Evolutionary conservation across 2,113 vertebrate species (phyloP), one percentile per base, ranked within the genome.

Genomic region (Cyprinodon tularosa): DNA sequence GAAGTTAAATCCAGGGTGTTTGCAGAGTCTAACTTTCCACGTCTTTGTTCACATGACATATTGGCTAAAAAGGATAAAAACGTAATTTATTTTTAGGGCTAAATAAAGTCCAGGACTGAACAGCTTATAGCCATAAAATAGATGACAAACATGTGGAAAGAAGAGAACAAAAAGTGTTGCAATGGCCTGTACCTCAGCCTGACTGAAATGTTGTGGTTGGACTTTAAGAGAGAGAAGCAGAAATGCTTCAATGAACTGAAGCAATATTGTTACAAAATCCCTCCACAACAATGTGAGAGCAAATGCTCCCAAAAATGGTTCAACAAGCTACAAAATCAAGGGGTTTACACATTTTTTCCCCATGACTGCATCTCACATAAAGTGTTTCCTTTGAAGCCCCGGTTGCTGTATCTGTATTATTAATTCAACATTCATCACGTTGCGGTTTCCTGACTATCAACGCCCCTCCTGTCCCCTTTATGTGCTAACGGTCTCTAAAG

Each of bases 401-500:
- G 73, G 80, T 74, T 71, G 68, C 29, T 71, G 84, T 86, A 86
- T 89, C 86, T 70, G 73, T 72, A 74, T 86, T 83, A 86, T 87
- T 86, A 83, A 76, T 83, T 66, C 86, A 86, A 80, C 83, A 85
- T 90, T 91, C 89, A 86, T 92, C 81, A 90, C 82, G 82, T 84
- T 90, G 91, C 47, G 91, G 93, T 93, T 93, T 89, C 84, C 70
- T 82, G 84, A 85, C 84, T 61, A 12, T 65, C 36, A 9, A 68
- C 60, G 59, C 39, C 53, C 15, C 42, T 47, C 59, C 74, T 39
- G 47, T n/a, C 47, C 61, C 78, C 70, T 39, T 45, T 20, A 8
- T 36, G 64, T 69, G 69, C 73, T 73, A 84, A 74, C 71, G 69
- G 81, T 76, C 84, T 74, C 89, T 77, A 79, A 81, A 77, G 76